Conservation (phyloP, 2,113 vertebrate genomes). For the Pseudois nayaur region DNA sequence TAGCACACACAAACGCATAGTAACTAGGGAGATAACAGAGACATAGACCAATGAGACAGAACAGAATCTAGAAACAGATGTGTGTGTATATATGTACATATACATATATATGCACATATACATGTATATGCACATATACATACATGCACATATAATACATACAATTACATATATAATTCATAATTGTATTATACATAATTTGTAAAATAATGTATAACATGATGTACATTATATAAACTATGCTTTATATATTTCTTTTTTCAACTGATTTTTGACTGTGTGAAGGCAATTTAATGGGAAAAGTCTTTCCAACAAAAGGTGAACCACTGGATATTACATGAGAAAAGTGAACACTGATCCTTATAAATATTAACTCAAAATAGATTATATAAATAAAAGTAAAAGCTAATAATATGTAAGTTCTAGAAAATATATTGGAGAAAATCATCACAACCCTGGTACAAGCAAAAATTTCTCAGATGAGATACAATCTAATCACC, state of each 20-base stretch:
- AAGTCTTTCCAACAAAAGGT: neutral
- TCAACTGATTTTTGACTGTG: neutral
- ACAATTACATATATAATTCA: neutral
- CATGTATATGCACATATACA: neutral
- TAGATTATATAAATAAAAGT: neutral
- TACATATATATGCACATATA: neutral
- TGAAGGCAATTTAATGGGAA: neutral
- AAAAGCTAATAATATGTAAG: neutral
- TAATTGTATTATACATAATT: neutral
- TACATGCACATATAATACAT: neutral
- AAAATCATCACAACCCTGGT: neutral
- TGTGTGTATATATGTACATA: neutral
- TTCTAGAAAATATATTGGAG: neutral
- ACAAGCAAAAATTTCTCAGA: neutral
- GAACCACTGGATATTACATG: neutral
- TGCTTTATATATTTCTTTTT: neutral
- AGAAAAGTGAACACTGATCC: neutral
- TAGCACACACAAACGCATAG: fast-evolving
- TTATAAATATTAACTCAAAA: neutral
- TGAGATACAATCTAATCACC: neutral
- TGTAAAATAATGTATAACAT: neutral
- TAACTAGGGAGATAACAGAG: neutral
- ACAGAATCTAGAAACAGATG: neutral
- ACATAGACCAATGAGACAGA: neutral
- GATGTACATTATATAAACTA: neutral